A percentile compares a stretch with the other conserved stretches of the same genome.
phyloP scores from a whole-genome alignment of 2,888 invertebrate species.

The Epistrophe grossulariae region DNA sequence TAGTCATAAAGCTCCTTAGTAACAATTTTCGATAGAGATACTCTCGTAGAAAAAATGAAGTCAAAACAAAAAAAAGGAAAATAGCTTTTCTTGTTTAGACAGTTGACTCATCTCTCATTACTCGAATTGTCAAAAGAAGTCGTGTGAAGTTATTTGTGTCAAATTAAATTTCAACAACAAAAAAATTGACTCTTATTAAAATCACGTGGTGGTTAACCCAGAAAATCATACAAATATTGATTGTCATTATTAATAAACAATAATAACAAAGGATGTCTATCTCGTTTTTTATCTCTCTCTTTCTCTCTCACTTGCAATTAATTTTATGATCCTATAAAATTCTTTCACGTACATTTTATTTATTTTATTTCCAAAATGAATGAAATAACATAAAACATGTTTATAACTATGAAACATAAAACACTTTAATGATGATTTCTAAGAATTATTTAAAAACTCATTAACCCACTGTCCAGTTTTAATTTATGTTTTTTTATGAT shows the following conservation, averaged over 20 bases:
- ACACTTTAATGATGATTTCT: constrained; percentile 26
- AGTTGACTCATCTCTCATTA: no score
- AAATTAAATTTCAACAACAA: no score
- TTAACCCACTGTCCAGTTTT: not conserved
- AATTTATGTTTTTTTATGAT: not conserved
- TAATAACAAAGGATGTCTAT: not conserved
- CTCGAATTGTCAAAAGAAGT: no score
- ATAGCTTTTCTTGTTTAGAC: no score
- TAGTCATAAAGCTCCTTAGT: no score
- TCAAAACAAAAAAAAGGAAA: no score
- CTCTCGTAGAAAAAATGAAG: no score
- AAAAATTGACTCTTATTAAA: no score
- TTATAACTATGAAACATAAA: not conserved
- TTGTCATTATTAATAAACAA: not conserved
- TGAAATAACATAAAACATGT: constrained; percentile 35
- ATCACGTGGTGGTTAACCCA: no score
- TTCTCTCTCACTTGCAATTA: not conserved
- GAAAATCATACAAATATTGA: no score
- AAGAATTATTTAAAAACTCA: not conserved
- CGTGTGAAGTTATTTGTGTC: no score
- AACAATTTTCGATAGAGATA: no score
- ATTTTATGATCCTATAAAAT: not conserved
- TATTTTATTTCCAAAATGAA: constrained; percentile 23
- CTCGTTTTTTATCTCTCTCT: not conserved
- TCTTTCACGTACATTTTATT: not conserved